Conservation (phyloP, 2,888 invertebrate genomes). For the Stratiomys singularior region DNA sequence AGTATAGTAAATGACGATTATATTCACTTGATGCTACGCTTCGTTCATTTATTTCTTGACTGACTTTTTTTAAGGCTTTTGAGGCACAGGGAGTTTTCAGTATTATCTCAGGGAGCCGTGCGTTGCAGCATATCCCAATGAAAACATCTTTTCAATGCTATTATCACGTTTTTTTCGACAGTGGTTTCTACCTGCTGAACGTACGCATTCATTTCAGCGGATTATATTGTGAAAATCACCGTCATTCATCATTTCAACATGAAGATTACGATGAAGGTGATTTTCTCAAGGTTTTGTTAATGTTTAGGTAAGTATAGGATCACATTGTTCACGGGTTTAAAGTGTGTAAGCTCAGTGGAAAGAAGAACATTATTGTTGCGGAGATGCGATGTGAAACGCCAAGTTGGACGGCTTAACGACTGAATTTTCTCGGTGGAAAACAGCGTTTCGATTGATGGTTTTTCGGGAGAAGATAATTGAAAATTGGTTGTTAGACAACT, state of each 20-base stretch:
- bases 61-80: too few species aligned
- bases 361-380: neutral
- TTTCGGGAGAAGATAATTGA: too few species aligned
- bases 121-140: neutral
- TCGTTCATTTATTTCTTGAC: neutral
- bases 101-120: neutral
- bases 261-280: too few species aligned
- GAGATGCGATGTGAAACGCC: too few species aligned
- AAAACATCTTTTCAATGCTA: neutral
- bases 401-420: too few species aligned
- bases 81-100: neutral
- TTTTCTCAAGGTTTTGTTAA: neutral
- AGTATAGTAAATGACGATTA: neutral
- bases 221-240: conserved; percentile 2
- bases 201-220: conserved; percentile 1
- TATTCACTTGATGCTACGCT: conserved; percentile 1
- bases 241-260: neutral
- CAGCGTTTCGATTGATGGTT: too few species aligned
- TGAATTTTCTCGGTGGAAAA: too few species aligned
- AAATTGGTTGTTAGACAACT: too few species aligned
- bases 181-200: neutral
- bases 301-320: neutral
- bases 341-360: neutral
- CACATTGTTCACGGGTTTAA: neutral
- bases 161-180: neutral